Percentiles rank a stretch among this genome's conserved stretches.
These are phyloP conservation scores for Sebastes diploproa DNA, from an alignment of 2,797 vertebrate genomes.

Conservation along the genomic window DNA sequence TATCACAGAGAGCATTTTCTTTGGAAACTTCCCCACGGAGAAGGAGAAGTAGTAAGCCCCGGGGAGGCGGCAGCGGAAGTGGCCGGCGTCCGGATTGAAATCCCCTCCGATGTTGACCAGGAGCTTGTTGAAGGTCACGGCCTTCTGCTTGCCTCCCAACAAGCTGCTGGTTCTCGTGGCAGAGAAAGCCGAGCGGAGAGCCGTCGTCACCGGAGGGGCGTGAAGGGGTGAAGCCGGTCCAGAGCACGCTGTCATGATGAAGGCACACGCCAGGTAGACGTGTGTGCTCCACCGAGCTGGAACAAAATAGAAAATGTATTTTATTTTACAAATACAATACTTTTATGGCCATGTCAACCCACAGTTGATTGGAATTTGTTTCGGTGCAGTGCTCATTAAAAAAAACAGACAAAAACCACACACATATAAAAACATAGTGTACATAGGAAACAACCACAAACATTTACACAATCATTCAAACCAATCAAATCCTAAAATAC, in stretches of 20 bases:
- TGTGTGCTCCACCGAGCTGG: slow-evolving; percentile 52
- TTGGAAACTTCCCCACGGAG: slow-evolving; percentile 83
- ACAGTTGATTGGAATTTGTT: too few relatives aligned
- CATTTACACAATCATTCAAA: too few relatives aligned
- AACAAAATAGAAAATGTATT: background rate
- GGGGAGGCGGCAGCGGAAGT: slow-evolving; percentile 80
- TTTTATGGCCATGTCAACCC: too few relatives aligned
- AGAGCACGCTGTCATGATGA: slow-evolving; percentile 55
- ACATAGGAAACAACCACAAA: too few relatives aligned
- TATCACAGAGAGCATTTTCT: slow-evolving; percentile 85
- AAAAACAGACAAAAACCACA: too few relatives aligned
- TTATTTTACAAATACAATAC: too few relatives aligned
- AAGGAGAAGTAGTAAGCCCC: slow-evolving; percentile 85
- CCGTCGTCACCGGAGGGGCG: slow-evolving; percentile 39
- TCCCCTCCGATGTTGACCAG: slow-evolving; percentile 82
- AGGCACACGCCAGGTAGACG: slow-evolving; percentile 49
- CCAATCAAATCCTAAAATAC: too few relatives aligned
- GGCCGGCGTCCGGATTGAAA: slow-evolving; percentile 81
- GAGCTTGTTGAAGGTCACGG: slow-evolving; percentile 82
- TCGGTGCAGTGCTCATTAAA: too few relatives aligned
- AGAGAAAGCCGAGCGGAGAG: slow-evolving; percentile 82
- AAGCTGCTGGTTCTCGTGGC: slow-evolving; percentile 80
- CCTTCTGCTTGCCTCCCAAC: slow-evolving; percentile 76
- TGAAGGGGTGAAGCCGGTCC: slow-evolving; percentile 55
- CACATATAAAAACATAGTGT: too few relatives aligned